Evolutionary conservation across 2,797 vertebrate genomes (phyloP).

Genomic region (Ibycter americanus): DNA sequence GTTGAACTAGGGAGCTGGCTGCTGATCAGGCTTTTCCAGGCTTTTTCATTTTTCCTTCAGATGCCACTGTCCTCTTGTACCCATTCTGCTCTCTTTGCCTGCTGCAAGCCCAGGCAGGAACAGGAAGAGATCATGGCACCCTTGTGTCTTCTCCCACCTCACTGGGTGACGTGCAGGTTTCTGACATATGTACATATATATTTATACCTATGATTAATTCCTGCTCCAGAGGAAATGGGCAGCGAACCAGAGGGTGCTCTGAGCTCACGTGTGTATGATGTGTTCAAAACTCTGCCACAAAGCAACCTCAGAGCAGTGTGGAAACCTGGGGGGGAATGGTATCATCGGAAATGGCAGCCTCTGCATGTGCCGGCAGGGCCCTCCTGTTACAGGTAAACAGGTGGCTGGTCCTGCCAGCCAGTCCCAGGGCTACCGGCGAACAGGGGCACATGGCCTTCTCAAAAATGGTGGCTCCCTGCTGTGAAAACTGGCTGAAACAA

Average conservation of each 20-base stretch:
- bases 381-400: neutral
- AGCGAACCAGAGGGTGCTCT: neutral
- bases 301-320: neutral
- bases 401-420: neutral
- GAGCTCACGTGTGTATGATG: neutral
- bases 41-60: neutral
- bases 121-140: neutral
- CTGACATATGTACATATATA: neutral
- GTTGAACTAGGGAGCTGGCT: neutral
- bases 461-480: neutral
- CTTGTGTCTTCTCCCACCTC: neutral
- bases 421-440: neutral
- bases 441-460: rapidly evolving
- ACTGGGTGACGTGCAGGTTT: neutral
- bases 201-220: neutral
- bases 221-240: neutral
- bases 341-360: neutral
- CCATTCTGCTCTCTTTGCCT: neutral
- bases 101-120: neutral
- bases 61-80: too few relatives aligned
- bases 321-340: neutral
- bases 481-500: neutral
- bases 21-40: neutral
- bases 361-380: neutral
- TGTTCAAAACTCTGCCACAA: neutral